Base-by-base conservation (phyloP, 2,797 vertebrate genomes). In the Melanitta fusca region DNA sequence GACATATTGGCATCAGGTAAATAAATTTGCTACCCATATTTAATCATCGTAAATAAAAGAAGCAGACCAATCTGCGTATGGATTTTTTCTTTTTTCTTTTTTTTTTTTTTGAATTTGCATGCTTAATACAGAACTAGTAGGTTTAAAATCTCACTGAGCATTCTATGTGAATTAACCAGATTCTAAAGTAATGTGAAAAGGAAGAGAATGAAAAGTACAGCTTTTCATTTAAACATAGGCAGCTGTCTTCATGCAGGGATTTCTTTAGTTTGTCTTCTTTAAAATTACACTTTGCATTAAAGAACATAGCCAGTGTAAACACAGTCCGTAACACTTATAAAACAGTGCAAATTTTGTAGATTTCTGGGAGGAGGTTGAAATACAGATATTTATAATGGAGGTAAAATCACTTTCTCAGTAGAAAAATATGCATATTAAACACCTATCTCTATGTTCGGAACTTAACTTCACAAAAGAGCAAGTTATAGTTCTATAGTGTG, bases 281-380 rank as follows among this genome's bases (percentile, higher is more conserved):
- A 74, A 66, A 96, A 93, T 96, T 97, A 96, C 88, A 98, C 73
- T 96, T 97, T 96, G 94, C 95, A 96, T 97, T 97, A 96, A 98
- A 97, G 95, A 98, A 98, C 92, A 98, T 81, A 89, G 85, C 90
- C 92, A 96, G 96, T 98, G 95, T 97, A 98, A 98, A 98, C 97
- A 98, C 96, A 97, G 91, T 95, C 97, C 96, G 86, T 91, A 98
- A 96, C 96, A 97, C 91, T 96, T 97, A 92, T 57, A 96, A 98
- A 98, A 97, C 95, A 97, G 91, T 97, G 97, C 94, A 96, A 95
- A 96, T 96, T 92, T 92, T 87, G 89, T 93, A 96, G 85, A 94
- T 96, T 96, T 97, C 91, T 95, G 94, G 92, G 85, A 94, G 84
- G 51, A 90, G 94, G 95, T 90, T 97, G 78, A 97, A 97, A 97